Evolutionary conservation across 2,888 invertebrate genomes (phyloP).

Genomic region (Trilocha varians): DNA sequence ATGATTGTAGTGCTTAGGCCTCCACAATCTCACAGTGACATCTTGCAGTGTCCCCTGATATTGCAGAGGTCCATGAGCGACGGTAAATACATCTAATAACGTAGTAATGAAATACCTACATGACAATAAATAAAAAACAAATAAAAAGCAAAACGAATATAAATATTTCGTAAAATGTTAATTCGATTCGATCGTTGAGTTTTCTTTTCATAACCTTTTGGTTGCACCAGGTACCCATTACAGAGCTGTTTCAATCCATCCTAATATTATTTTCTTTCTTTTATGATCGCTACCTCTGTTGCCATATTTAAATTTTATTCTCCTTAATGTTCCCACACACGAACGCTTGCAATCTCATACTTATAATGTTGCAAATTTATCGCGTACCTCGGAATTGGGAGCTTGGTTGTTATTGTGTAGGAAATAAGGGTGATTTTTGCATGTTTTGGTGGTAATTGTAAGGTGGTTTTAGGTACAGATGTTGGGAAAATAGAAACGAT

Average conservation of each 20-base stretch:
- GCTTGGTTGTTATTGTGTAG: conserved; percentile 14
- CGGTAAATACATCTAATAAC: too few species aligned
- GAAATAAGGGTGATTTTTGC: conserved; percentile 21
- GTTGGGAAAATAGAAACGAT: conserved; percentile 58
- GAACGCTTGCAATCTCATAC: conserved; percentile 64
- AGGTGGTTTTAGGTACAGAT: conserved; percentile 40
- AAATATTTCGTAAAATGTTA: too few species aligned
- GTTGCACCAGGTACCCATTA: conserved; percentile 17
- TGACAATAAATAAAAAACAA: too few species aligned
- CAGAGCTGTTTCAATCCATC: conserved; percentile 42
- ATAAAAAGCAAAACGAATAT: too few species aligned
- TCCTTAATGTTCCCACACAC: conserved; percentile 70
- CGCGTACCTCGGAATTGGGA: neutral
- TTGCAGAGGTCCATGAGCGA: too few species aligned
- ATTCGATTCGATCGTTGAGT: neutral
- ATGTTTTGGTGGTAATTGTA: conserved; percentile 7
- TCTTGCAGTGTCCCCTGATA: too few species aligned
- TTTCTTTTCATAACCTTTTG: conserved; percentile 7
- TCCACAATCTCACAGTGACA: too few species aligned
- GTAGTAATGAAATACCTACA: too few species aligned
- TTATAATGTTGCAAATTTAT: conserved; percentile 35
- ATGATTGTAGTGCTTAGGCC: too few species aligned
- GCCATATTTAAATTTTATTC: conserved; percentile 72
- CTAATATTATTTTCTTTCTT: conserved; percentile 59
- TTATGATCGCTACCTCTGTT: conserved; percentile 57